phyloP scores from a whole-genome alignment of 2,797 vertebrate genomes.

The Huso huso region DNA sequence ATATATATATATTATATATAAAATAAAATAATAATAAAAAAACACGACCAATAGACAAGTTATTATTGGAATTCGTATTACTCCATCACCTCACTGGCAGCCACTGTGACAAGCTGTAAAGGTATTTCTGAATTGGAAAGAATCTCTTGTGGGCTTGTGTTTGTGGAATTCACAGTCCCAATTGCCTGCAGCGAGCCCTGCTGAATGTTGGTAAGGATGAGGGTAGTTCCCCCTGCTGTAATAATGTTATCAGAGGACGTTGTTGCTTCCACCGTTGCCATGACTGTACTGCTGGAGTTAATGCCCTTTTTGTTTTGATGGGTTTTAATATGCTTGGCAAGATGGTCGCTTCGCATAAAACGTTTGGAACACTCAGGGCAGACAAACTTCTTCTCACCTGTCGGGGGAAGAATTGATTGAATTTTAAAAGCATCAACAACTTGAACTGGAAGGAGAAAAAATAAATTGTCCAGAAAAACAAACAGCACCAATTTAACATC shows the following conservation, averaged over 20 bases:
- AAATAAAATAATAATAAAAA: slow-evolving; percentile 19
- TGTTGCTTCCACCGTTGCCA: slow-evolving; percentile 80
- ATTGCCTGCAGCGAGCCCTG: slow-evolving; percentile 82
- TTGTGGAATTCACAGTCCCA: slow-evolving; percentile 77
- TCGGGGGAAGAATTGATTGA: slow-evolving; percentile 18
- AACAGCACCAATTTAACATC: too few relatives aligned
- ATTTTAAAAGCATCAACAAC: too few relatives aligned
- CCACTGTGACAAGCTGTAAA: slow-evolving; percentile 95
- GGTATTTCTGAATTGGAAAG: slow-evolving; percentile 94
- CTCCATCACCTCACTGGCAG: slow-evolving; percentile 92
- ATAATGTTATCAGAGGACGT: slow-evolving; percentile 87
- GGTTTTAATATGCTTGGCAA: slow-evolving; percentile 99
- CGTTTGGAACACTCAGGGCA: slow-evolving; percentile 98
- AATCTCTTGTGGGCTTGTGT: slow-evolving; percentile 87
- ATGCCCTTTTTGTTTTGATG: slow-evolving; percentile 98
- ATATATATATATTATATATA: slow-evolving; percentile 21
- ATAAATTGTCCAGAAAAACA: too few relatives aligned
- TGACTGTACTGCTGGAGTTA: slow-evolving; percentile 80
- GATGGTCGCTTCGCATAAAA: slow-evolving; percentile 98
- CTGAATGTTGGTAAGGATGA: slow-evolving; percentile 99
- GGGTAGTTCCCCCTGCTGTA: slow-evolving; percentile 90
- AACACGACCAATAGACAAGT: slow-evolving; percentile 64
- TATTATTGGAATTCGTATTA: slow-evolving; percentile 55
- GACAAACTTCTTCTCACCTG: slow-evolving; percentile 99
- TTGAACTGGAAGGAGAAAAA: too few relatives aligned